Base-by-base conservation (phyloP, 2,113 vertebrate genomes). In the Lycocorax pyrrhopterus region DNA sequence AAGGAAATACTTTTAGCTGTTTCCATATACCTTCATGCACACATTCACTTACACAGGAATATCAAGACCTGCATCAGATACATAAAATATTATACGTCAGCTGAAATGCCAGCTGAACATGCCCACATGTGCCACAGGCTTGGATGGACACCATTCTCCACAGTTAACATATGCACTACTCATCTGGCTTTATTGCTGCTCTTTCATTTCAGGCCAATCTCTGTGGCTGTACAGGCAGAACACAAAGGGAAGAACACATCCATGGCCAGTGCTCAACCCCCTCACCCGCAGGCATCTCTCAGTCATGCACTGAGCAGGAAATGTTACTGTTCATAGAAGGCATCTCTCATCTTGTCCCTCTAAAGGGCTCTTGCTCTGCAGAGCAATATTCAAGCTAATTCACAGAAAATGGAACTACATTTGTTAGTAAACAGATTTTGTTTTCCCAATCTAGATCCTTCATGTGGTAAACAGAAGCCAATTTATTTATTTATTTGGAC, bases 11-110 rank as follows among this genome's bases (percentile, higher is more conserved):
- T 58, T 75, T 33, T 21, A 74, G 30, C 32, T 78, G 29, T 19
- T 87, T 78, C 74, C n/a, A 19, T 32, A 26, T 0, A 69, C 26
- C 39, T 52, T 43, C 41, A 25, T 0, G 1, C 18, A 41, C 5
- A 32, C 2, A 1, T 12, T 64, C 12, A 74, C 18, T 26, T 21
- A 26, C 41, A 68, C 1, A 0, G 1, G 4, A 21, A 5, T 6
- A 29, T n/a, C 18, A 63, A 78, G 27, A 39, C 27, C 10, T 52
- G 11, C 30, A 81, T 18, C 32, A 60, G 60, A 52, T 8, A n/a
- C 0, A 51, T 7, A 33, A 73, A 93, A 83, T 17, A 66, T 1
- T 53, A 26, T 49, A 63, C 22, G 14, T 20, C 35, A 56, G 75
- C 59, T 69, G 13, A 77, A 93, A 49, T 12, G 22, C 29, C 62